Evolutionary conservation across 2,888 invertebrate genomes (phyloP), one percentile per base, ranked within the genome.

Genomic region (Campoplex capitator): DNA sequence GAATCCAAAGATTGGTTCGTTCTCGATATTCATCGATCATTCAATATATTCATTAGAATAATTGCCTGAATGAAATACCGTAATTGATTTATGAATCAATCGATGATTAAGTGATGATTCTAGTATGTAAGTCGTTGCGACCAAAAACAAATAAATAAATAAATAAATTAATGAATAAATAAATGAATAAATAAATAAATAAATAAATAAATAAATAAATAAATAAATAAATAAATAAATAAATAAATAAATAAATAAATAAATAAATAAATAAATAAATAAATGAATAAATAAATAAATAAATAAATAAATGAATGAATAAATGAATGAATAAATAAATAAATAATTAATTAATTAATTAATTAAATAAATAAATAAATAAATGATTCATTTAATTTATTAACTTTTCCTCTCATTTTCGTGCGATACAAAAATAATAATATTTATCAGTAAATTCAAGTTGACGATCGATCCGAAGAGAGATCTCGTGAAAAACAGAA

Each of bases 401-500:
- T 28, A 28, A 58, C 13, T 28, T 28, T 58, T 58, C 28, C 13
- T 11, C 13, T 28, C 13, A 13, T 32, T 32, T 32, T 7, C 32
- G 7, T 62, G 16, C 32, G 1, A 16, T 62, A 28, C 11, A 32
- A 62, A 32, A 32, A 62, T 16, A 62, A 32, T 62, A 16, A 32
- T 16, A 62, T 62, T 32, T 56, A 56, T 62, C 6, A 62, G 32
- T 62, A 62, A 13, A 32, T 32, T 32, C 32, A 32, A 16, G 16
- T 6, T 9, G 62, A 62, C 32, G 32, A 62, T 32, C 32, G 62
- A 62, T 62, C 32, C 16, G 32, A 32, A 32, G 32, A 62, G 32
- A 32, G 32, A 16, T 83, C 76, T 78, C 42, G 56, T 58, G 45
- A 71, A 56, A 32, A 73, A 68, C 67, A 74, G 23, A 65, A 68